phyloP scores from a whole-genome alignment of 2,888 invertebrate species.

The Yponomeuta plumbellus region DNA sequence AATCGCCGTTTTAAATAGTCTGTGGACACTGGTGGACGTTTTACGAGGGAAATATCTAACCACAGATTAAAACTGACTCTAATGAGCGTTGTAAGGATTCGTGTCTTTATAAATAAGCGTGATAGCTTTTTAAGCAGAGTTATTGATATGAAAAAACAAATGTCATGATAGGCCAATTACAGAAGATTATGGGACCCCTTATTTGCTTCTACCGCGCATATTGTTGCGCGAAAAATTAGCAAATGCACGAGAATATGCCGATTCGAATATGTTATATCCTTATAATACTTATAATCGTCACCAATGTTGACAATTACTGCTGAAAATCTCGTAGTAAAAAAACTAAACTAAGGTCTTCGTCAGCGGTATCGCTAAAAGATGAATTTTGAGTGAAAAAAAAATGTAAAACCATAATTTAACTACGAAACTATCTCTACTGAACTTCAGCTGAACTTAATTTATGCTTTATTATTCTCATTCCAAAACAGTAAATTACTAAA shows the following conservation, averaged over 20 bases:
- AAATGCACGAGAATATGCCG: not conserved
- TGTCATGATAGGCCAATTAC: not conserved
- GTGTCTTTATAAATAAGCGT: too few relatives aligned
- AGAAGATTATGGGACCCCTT: not conserved
- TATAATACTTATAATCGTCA: constrained; percentile 3
- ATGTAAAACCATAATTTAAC: not conserved
- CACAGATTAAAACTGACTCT: too few relatives aligned
- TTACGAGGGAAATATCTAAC: too few relatives aligned
- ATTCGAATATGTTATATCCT: not conserved
- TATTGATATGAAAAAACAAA: not conserved
- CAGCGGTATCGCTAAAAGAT: not conserved
- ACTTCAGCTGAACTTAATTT: not conserved
- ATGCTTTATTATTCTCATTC: not conserved
- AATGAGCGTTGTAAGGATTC: too few relatives aligned
- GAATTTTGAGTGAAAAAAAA: not conserved
- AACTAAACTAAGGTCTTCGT: not conserved
- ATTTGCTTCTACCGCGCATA: not conserved
- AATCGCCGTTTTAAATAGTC: too few relatives aligned
- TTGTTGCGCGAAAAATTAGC: not conserved
- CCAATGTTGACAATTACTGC: not conserved
- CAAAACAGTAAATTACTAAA: not conserved
- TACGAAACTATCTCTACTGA: not conserved
- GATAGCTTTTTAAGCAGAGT: too few relatives aligned
- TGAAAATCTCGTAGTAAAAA: too few relatives aligned
- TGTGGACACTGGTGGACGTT: too few relatives aligned